phyloP scores from a whole-genome alignment of 2,888 invertebrate species.

The Tinea trinotella region DNA sequence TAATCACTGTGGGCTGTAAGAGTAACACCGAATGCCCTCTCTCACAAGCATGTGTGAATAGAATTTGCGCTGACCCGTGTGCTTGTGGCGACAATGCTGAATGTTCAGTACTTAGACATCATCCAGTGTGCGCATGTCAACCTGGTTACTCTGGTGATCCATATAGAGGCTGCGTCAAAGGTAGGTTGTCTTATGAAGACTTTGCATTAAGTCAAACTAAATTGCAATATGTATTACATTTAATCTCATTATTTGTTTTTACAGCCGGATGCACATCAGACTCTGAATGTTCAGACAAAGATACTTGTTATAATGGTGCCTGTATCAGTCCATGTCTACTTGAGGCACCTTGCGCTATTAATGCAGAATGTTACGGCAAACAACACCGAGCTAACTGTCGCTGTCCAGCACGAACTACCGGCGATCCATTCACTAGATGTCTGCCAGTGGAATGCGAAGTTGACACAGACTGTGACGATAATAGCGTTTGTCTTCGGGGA shows the following conservation, averaged over 20 bases:
- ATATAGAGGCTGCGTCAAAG: conserved; percentile 83
- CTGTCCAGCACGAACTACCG: conserved; percentile 82
- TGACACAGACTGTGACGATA: conserved; percentile 83
- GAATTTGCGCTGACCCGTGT: conserved; percentile 86
- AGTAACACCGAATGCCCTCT: conserved; percentile 86
- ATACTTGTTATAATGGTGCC: conserved; percentile 86
- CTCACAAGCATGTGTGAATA: conserved; percentile 87
- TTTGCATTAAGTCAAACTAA: neutral
- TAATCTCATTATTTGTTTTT: conserved; percentile 31
- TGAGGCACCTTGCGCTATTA: conserved; percentile 85
- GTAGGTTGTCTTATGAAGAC: conserved; percentile 42
- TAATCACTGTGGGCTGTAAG: conserved; percentile 77
- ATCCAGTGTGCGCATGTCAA: conserved; percentile 87
- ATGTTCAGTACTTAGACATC: conserved; percentile 86
- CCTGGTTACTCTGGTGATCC: conserved; percentile 90
- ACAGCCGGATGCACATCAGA: conserved; percentile 87
- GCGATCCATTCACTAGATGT: conserved; percentile 86
- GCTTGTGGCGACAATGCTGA: conserved; percentile 88
- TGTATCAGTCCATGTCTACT: conserved; percentile 87
- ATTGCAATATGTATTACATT: conserved; percentile 9
- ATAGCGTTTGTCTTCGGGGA: conserved; percentile 79
- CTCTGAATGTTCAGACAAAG: conserved; percentile 83
- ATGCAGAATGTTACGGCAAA: conserved; percentile 87
- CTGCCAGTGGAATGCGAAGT: conserved; percentile 84
- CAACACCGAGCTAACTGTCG: conserved; percentile 85